These are phyloP conservation scores for Coturnix japonica DNA, from an alignment of 2,113 vertebrate genomes.

Conservation along the genomic window DNA sequence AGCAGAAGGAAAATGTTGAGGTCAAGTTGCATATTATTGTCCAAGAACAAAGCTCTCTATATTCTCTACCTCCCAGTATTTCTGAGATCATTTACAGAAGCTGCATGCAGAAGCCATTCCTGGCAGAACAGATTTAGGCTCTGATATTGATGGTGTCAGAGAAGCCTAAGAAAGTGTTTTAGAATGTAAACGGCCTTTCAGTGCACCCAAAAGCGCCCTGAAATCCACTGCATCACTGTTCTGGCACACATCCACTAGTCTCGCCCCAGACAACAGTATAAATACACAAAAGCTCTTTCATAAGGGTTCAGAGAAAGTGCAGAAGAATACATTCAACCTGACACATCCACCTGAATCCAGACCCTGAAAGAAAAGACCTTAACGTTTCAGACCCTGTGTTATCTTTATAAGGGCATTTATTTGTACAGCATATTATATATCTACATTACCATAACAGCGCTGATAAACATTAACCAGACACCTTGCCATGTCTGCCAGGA, in stretches of 20 bases:
- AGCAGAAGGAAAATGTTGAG: neutral
- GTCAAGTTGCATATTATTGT: neutral
- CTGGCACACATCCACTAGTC: constrained; percentile 53
- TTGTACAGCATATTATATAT: constrained; percentile 21
- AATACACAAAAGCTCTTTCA: constrained; percentile 55
- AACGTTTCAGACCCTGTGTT: neutral
- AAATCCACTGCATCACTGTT: constrained; percentile 4
- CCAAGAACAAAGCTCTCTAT: neutral
- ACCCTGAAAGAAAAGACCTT: neutral
- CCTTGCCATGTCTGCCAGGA: constrained; percentile 24
- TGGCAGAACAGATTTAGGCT: neutral
- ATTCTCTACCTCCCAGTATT: neutral
- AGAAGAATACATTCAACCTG: neutral
- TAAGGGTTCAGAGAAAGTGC: constrained; percentile 57
- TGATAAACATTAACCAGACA: constrained; percentile 55
- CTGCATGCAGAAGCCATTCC: neutral
- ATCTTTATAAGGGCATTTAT: constrained; percentile 39
- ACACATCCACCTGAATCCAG: neutral
- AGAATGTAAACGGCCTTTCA: neutral
- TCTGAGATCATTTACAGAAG: neutral
- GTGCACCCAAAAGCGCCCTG: neutral
- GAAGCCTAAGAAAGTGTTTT: constrained; percentile 2
- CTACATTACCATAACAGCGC: neutral
- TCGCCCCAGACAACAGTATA: constrained; percentile 46
- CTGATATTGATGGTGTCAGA: neutral